phyloP scores from a whole-genome alignment of 2,888 invertebrate genomes.

The Ormyrus labotus region DNA sequence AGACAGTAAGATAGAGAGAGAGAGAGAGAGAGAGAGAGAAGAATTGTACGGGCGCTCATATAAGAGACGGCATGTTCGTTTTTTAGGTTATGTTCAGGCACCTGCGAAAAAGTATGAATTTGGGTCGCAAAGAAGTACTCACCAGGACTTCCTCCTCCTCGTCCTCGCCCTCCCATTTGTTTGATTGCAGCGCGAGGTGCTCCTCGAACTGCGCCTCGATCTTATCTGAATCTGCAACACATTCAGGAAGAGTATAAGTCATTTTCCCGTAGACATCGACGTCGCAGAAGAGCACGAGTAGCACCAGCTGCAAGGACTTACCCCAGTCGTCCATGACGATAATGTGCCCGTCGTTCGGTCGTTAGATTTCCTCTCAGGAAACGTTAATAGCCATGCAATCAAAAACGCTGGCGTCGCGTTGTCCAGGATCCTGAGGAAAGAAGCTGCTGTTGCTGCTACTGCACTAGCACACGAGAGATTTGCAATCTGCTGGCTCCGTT shows the following conservation, averaged over 20 bases:
- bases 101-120: neutral
- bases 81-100: conserved; percentile 60
- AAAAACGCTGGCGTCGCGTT: neutral
- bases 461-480: too few species aligned
- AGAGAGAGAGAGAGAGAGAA: conserved; percentile 38
- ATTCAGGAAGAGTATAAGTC: neutral
- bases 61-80: neutral
- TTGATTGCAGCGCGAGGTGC: conserved; percentile 78
- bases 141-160: conserved; percentile 92
- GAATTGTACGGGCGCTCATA: neutral
- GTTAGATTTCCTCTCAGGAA: conserved; percentile 4
- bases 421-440: neutral
- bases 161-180: conserved; percentile 93
- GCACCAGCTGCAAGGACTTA: conserved; percentile 17
- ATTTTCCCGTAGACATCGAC: too few species aligned
- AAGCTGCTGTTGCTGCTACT: neutral
- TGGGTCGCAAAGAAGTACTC: conserved; percentile 54
- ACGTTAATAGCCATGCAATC: conserved; percentile 11
- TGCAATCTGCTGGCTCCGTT: neutral
- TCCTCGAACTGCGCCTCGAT: conserved; percentile 81
- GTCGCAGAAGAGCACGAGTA: too few species aligned
- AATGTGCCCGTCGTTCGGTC: neutral
- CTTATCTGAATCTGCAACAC: conserved; percentile 83
- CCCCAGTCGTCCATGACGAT: conserved; percentile 56
- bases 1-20: neutral